phyloP scores from a whole-genome alignment of 2,113 vertebrate genomes.

The Callochromis pleurospilus region DNA sequence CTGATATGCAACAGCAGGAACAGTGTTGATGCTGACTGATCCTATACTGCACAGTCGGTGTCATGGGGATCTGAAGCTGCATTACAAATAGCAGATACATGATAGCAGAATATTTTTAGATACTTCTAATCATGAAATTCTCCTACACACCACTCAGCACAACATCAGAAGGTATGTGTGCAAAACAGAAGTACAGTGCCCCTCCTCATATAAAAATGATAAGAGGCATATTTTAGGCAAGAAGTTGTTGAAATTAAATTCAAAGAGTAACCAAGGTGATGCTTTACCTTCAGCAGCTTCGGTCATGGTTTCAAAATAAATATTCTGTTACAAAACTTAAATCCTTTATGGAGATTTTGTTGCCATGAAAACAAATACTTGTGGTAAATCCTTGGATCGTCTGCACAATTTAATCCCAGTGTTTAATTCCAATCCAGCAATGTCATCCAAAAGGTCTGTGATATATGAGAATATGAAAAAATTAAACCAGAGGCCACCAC shows the following conservation, averaged over 20 bases:
- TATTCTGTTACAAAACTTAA: not conserved
- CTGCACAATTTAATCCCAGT: not conserved
- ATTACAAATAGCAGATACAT: conserved; percentile 45
- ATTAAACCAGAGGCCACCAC: not conserved
- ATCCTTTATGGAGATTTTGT: conserved; percentile 15
- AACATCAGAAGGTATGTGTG: not conserved
- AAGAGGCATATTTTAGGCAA: not conserved
- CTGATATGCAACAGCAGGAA: not conserved
- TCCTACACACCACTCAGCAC: not conserved
- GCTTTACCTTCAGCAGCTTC: conserved; percentile 58
- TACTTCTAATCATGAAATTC: conserved; percentile 2
- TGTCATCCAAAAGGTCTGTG: not conserved
- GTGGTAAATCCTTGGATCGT: not conserved
- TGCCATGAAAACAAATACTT: conserved; percentile 25
- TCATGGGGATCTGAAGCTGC: not conserved
- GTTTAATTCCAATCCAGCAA: not conserved
- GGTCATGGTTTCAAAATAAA: conserved; percentile 35
- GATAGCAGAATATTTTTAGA: conserved; percentile 62
- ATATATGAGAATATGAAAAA: not conserved
- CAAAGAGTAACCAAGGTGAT: not conserved
- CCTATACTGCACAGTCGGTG: not conserved
- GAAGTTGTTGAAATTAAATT: not conserved
- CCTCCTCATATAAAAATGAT: not conserved
- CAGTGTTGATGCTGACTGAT: conserved; percentile 1
- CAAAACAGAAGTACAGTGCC: not conserved